Conservation (phyloP, 2,797 vertebrate genomes). For the Enoplosus armatus region DNA sequence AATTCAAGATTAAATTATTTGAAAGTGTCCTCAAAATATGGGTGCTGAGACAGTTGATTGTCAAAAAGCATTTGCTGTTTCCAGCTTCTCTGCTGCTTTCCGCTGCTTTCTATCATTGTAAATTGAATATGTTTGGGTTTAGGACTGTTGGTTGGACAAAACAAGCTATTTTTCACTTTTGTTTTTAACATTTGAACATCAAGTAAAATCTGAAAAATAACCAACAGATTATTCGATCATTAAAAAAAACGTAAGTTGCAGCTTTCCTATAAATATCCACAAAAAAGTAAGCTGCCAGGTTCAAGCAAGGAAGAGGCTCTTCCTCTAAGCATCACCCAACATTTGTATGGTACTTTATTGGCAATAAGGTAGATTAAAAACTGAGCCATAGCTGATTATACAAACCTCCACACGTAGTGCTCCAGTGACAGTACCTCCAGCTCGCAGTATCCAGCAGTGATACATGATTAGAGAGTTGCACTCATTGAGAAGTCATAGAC, state of each 20-base stretch:
- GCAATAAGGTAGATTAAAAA: background rate
- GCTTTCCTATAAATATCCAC: background rate
- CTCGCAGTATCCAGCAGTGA: constrained; percentile 5
- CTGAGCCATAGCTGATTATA: background rate
- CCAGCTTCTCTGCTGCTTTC: no score
- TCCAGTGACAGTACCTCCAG: constrained; percentile 1
- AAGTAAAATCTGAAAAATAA: background rate
- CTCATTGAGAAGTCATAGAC: constrained; percentile 28
- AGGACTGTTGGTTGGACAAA: background rate
- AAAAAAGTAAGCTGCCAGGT: no score
- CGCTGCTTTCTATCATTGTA: background rate
- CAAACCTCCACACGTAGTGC: background rate
- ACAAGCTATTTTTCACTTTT: no score
- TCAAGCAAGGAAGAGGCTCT: background rate
- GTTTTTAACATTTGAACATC: background rate
- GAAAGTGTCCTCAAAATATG: background rate
- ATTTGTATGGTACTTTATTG: background rate
- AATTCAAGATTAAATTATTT: background rate
- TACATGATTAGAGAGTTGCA: constrained; percentile 32
- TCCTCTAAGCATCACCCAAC: background rate
- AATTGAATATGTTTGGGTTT: background rate
- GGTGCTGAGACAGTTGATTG: background rate
- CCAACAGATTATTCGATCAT: background rate
- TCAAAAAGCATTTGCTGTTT: no score
- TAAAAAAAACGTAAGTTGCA: background rate